Base-by-base conservation (phyloP, 1,140 invertebrate species). In the Solenopsis fugax region DNA sequence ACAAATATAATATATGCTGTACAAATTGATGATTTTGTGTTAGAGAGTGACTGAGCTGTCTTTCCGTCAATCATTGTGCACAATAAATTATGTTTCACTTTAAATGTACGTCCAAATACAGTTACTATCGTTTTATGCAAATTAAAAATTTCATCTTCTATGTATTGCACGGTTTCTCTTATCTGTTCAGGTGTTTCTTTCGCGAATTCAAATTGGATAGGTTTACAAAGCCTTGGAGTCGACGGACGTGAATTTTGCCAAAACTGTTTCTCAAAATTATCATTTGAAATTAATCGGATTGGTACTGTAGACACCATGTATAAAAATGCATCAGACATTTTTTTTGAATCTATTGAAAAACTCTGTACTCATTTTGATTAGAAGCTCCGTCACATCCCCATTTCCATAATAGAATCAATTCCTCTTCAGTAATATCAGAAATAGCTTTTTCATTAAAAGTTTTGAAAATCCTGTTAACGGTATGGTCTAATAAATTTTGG, bases 1-100 rank as follows among this genome's bases (percentile, higher is more conserved):
- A 16, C 58, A 62, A 62, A 62, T 62, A 4, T 62, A 62, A 29
- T n/a, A n/a, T n/a, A n/a, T n/a, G n/a, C n/a, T n/a, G n/a, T n/a
- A n/a, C 58, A 62, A 62, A 12, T 62, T 1, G 58, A 62, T 24
- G 9, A 58, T 58, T 58, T 58, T 24, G 56, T 58, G 6, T 58
- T 10, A 58, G 56, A 24, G 21, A 62, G 58, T 1, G 24, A 62
- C 13, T 62, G 58, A 62, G 58, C 24, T 62, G 24, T 62, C 13
- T 62, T 62, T 62, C 58, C 58, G 5, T 62, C 58, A 13, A 29
- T 62, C 58, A 34, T 62, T 13, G 24, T 62, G 13, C 58, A 62
- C 13, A 16, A 62, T 12, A 29, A 13, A 5, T 62, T 62, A 62
- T 62, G 12, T 5, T 62, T 13, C 1, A 62, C 1, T 62, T 62